Evolutionary conservation across 2,888 invertebrate genomes (phyloP).

Genomic region (Desoria tigrina): DNA sequence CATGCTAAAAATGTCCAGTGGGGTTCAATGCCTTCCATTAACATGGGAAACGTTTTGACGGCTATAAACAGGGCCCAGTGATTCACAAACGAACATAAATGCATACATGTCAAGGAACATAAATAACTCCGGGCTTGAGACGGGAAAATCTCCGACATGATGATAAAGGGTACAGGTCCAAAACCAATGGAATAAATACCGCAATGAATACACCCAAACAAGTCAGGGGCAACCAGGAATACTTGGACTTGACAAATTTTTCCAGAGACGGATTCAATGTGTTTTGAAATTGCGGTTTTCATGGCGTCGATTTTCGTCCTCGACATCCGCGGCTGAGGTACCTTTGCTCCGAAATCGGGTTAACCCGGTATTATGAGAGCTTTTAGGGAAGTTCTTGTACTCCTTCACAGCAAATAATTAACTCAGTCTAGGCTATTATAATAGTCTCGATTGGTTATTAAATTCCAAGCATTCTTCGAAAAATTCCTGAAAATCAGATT

Average conservation of each 20-base stretch:
- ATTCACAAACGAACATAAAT: slow-evolving; percentile 66
- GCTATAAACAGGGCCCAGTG: slow-evolving; percentile 65
- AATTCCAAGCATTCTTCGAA: no score
- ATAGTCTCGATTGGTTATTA: no score
- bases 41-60: slow-evolving; percentile 63
- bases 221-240: slow-evolving; percentile 64
- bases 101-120: slow-evolving; percentile 65
- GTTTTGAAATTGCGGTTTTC: slow-evolving; percentile 2
- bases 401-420: no score
- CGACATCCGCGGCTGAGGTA: slow-evolving; percentile 52
- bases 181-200: slow-evolving; percentile 66
- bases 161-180: slow-evolving; percentile 66
- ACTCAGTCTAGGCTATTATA: no score
- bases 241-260: slow-evolving; percentile 59
- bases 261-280: slow-evolving; percentile 53
- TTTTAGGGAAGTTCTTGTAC: no score
- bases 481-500: no score
- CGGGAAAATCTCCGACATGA: slow-evolving; percentile 68
- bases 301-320: slow-evolving; percentile 20
- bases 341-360: slow-evolving; percentile 42
- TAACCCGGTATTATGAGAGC: no score
- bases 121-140: slow-evolving; percentile 67
- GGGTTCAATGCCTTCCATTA: slow-evolving; percentile 61
- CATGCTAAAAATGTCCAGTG: slow-evolving; percentile 64
- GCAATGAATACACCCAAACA: slow-evolving; percentile 66